phyloP scores from a whole-genome alignment of 1,140 invertebrate species.

The Drosophila trapezifrons region DNA sequence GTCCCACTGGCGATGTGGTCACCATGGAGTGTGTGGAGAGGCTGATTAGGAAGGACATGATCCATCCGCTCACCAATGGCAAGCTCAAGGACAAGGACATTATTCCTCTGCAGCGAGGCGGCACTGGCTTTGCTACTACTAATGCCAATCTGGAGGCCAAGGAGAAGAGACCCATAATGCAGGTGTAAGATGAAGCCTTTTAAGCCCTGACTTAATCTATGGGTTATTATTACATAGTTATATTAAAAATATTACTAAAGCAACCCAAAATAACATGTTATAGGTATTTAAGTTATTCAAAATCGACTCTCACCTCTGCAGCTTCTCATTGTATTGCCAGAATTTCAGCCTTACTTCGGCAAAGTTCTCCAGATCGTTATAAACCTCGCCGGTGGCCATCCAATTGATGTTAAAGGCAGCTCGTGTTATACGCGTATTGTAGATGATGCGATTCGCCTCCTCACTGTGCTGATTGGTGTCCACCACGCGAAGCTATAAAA shows the following conservation, averaged over 20 bases:
- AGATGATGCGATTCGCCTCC: slow-evolving; percentile 86
- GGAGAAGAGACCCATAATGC: slow-evolving; percentile 93
- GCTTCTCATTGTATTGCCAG: slow-evolving; percentile 88
- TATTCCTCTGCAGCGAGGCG: slow-evolving; percentile 95
- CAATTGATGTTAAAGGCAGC: slow-evolving; percentile 89
- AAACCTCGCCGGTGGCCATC: slow-evolving; percentile 91
- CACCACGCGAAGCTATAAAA: slow-evolving; percentile 90
- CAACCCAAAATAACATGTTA: background rate
- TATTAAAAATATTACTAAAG: too few species aligned
- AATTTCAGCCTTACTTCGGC: slow-evolving; percentile 91
- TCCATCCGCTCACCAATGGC: slow-evolving; percentile 95
- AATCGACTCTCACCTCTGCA: slow-evolving; percentile 86
- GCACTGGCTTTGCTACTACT: slow-evolving; percentile 95
- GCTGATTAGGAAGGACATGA: slow-evolving; percentile 98
- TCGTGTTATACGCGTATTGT: slow-evolving; percentile 89
- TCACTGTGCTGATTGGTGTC: slow-evolving; percentile 89
- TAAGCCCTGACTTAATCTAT: too few species aligned
- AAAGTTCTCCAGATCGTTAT: slow-evolving; percentile 86
- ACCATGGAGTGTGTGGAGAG: slow-evolving; percentile 98
- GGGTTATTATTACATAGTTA: too few species aligned
- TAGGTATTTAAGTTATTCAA: background rate
- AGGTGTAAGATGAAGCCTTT: slow-evolving; percentile 86
- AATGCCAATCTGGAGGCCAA: slow-evolving; percentile 93
- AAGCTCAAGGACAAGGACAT: slow-evolving; percentile 96
- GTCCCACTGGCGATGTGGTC: slow-evolving; percentile 96